Conservation (phyloP, 2,113 vertebrate genomes). For the Otolemur garnettii region DNA sequence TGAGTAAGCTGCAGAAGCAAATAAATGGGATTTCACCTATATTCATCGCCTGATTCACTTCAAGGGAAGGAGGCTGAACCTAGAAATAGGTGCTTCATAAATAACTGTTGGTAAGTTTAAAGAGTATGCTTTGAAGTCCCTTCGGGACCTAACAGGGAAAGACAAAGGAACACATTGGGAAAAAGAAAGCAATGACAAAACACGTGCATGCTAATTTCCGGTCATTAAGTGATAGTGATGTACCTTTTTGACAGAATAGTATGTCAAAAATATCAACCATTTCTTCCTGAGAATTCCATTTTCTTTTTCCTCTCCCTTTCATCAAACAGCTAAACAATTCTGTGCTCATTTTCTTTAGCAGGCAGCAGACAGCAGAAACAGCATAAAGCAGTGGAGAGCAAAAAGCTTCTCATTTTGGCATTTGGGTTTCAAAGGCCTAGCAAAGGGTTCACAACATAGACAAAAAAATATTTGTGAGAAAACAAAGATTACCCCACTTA, state of each 20-base stretch:
- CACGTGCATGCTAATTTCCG: conserved; percentile 21
- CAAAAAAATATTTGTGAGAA: conserved; percentile 37
- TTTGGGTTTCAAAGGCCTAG: conserved; percentile 63
- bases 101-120: conserved; percentile 51
- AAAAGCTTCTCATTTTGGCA: conserved; percentile 56
- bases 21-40: conserved; percentile 73
- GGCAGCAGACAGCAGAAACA: conserved; percentile 46
- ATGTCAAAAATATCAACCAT: conserved; percentile 50
- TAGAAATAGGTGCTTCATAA: conserved; percentile 62
- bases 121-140: conserved; percentile 28
- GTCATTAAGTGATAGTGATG: conserved; percentile 21
- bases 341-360: conserved; percentile 63
- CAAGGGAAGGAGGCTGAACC: conserved; percentile 2
- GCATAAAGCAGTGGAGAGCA: conserved; percentile 55
- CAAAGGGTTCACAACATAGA: conserved; percentile 50
- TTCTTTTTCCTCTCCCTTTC: background rate
- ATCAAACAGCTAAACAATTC: conserved; percentile 58
- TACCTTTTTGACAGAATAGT: conserved; percentile 7
- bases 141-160: conserved; percentile 25
- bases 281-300: conserved; percentile 57
- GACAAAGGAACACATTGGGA: conserved; percentile 33
- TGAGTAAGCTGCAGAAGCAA: conserved; percentile 65
- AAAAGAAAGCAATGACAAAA: background rate
- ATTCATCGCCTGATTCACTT: conserved; percentile 61
- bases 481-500: conserved; percentile 41